Percentiles rank a stretch among this genome's conserved stretches.
Evolutionary conservation across 2,888 invertebrate species (phyloP).

Genomic region (Cephus sareptanus): DNA sequence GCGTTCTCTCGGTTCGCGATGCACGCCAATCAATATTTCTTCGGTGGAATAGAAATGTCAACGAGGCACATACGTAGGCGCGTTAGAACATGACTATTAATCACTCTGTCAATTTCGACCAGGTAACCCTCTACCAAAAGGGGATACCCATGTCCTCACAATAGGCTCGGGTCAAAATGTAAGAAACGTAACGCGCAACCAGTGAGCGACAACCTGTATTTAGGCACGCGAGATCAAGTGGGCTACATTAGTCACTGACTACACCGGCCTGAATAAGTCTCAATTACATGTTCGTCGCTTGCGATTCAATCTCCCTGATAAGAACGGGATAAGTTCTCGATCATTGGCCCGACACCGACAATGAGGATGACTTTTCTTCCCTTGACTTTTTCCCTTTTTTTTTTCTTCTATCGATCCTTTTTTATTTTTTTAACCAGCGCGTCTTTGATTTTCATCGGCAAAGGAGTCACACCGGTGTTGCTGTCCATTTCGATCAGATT

Average conservation of each 20-base stretch:
- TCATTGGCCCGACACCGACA: background rate
- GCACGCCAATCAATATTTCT: constrained; percentile 11
- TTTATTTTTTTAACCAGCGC: background rate
- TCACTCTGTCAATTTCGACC: constrained; percentile 22
- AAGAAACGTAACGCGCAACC: background rate
- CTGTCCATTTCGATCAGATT: background rate
- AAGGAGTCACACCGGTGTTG: background rate
- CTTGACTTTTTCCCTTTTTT: background rate
- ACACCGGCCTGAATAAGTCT: constrained; percentile 2
- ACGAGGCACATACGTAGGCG: constrained; percentile 15
- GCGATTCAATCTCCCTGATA: constrained; percentile 3
- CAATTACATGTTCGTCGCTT: constrained; percentile 1
- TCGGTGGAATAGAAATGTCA: constrained; percentile 21
- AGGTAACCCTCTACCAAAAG: constrained; percentile 19
- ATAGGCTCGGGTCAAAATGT: background rate
- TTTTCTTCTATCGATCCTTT: background rate
- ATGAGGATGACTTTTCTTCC: background rate
- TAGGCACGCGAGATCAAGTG: constrained; percentile 5
- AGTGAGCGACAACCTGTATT: constrained; percentile 5
- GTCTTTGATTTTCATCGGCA: background rate
- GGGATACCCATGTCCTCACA: constrained; percentile 17
- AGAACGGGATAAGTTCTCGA: background rate
- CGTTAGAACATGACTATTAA: constrained; percentile 18
- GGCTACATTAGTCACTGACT: constrained; percentile 3
- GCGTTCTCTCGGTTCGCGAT: background rate